Conservation (phyloP, 2,888 invertebrate species). For the Pyrrhosoma nymphula region DNA sequence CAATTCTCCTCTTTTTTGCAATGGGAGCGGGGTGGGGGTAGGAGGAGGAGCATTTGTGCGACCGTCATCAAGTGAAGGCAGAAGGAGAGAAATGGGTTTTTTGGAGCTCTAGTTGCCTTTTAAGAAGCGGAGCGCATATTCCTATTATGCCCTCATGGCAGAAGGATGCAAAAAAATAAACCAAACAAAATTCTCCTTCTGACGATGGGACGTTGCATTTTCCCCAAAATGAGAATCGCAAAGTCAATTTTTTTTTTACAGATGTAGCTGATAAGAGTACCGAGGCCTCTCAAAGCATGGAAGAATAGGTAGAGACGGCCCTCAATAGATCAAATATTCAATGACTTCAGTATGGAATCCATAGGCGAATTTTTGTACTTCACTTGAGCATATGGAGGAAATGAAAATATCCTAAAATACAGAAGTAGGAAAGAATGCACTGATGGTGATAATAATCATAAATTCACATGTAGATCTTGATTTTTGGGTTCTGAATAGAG, state of each 20-base stretch:
- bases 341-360: background rate
- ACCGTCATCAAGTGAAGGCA: constrained; percentile 37
- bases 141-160: background rate
- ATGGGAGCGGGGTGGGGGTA: background rate
- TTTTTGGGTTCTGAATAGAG: too few species aligned
- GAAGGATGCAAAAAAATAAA: background rate
- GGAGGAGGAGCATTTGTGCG: background rate
- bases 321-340: background rate
- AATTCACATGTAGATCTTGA: too few species aligned
- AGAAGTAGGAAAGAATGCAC: background rate
- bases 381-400: background rate
- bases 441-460: too few species aligned
- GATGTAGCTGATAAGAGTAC: background rate
- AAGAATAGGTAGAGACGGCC: background rate
- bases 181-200: background rate
- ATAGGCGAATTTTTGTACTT: background rate
- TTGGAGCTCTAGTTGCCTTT: constrained; percentile 25
- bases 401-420: background rate
- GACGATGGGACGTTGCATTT: background rate
- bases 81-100: constrained; percentile 28
- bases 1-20: background rate
- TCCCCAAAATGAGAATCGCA: background rate
- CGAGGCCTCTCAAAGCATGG: background rate
- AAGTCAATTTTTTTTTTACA: background rate
- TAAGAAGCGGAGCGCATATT: background rate